These are phyloP conservation scores for Eristalis tenax DNA, from an alignment of 2,888 invertebrate genomes.

Conservation along the genomic window DNA sequence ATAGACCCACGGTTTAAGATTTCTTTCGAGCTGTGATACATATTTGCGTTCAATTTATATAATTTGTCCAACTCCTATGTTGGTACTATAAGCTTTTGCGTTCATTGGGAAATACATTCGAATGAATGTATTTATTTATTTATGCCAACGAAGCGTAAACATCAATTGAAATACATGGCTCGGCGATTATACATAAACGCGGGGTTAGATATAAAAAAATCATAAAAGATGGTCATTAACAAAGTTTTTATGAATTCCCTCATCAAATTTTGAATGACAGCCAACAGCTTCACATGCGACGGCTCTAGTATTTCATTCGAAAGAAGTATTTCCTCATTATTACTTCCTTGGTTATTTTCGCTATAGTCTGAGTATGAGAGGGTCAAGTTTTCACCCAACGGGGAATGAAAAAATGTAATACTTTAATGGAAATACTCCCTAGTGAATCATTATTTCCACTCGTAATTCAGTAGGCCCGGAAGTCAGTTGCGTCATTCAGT, in stretches of 20 bases:
- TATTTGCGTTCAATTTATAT: constrained; percentile 5
- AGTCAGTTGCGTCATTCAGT: too few species aligned
- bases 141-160: neutral
- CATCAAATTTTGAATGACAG: constrained; percentile 10
- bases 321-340: too few species aligned
- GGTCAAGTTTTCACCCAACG: too few species aligned
- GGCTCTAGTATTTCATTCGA: too few species aligned
- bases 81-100: neutral
- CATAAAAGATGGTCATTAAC: neutral
- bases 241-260: neutral
- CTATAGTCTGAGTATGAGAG: too few species aligned
- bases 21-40: constrained; percentile 24
- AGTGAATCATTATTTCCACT: too few species aligned
- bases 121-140: neutral
- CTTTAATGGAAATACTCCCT: too few species aligned
- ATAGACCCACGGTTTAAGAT: constrained; percentile 31
- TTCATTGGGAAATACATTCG: neutral
- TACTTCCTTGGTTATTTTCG: too few species aligned
- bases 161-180: neutral
- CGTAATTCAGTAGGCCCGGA: too few species aligned
- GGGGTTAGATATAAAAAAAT: neutral
- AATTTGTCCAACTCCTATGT: constrained; percentile 5
- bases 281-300: neutral
- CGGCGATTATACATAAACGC: neutral
- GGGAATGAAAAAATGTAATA: too few species aligned